Evolutionary conservation across 2,113 vertebrate genomes (phyloP), one percentile per base, ranked within the genome.

Genomic region (Aegithalos caudatus): DNA sequence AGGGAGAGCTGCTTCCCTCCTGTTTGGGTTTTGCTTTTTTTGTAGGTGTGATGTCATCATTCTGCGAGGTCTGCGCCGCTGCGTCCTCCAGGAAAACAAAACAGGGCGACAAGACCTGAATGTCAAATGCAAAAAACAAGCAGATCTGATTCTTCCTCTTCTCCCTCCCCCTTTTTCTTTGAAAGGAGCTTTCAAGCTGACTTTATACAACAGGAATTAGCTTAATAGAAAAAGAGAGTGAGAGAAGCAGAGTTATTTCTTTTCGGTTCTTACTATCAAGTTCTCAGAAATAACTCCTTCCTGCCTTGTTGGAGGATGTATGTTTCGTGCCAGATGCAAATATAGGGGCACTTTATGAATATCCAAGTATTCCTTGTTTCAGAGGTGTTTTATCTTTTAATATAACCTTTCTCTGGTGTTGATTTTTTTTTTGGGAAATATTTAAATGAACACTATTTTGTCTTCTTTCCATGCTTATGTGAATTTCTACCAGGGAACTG

Each of bases 41-140:
- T 38, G 54, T 33, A 1, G 24, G 24, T 81, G 79, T 96, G 95
- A 96, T 96, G 92, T 96, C 95, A 95, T 94, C 92, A 86, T 90
- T 94, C 93, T 66, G 91, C 90, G 80, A 96, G 95, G 83, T 81
- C 94, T 94, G 94, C 50, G 23, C 94, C 7, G 38, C 79, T 0
- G 72, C n/a, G 40, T 97, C 94, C 94, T 96, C 90, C 92, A 90
- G 93, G 96, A 96, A 94, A 94, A 95, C 94, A 96, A 94, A 94
- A 94, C 93, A 11, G 48, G 71, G 77, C 45, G 25, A 96, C 61
- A 77, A 94, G 92, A 96, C 62, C 76, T 86, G 95, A 94, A 96
- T 97, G 86, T 60, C 96, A 96, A 95, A 93, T 81, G 82, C 70
- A 35, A 50, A 84, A 95, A 76, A 21, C 76, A 86, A 88, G 80